phyloP scores from a whole-genome alignment of 2,797 vertebrate genomes.

The Catharus ustulatus region DNA sequence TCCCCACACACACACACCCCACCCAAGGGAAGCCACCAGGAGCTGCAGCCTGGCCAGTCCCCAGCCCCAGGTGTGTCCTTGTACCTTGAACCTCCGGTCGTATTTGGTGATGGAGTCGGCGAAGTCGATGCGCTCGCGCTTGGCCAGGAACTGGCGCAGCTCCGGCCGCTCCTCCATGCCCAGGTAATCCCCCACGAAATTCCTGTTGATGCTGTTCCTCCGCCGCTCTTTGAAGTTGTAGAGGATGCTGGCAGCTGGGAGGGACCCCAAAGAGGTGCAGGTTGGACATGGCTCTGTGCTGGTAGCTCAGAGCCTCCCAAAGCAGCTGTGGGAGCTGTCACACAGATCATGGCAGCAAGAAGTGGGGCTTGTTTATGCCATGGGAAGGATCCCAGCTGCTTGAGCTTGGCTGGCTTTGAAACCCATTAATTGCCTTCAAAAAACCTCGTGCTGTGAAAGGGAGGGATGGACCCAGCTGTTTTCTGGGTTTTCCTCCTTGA shows the following conservation, averaged over 20 bases:
- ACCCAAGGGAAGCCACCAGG: background rate
- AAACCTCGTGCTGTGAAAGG: background rate
- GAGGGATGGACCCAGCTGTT: background rate
- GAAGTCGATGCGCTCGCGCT: conserved; percentile 91
- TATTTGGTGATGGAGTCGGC: conserved; percentile 93
- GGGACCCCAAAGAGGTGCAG: accelerated
- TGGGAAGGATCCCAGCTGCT: background rate
- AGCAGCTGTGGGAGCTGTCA: accelerated
- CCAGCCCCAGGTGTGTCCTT: background rate
- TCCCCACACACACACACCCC: accelerated
- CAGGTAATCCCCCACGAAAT: conserved; percentile 96
- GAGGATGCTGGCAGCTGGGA: conserved; percentile 91
- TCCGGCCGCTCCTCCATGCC: conserved; percentile 94
- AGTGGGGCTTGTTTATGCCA: background rate
- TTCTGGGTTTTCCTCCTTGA: background rate
- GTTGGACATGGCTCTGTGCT: background rate
- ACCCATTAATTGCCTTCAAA: background rate
- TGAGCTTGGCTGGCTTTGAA: background rate
- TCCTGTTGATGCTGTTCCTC: conserved; percentile 96
- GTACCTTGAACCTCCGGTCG: conserved; percentile 96
- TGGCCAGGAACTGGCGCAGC: conserved; percentile 91
- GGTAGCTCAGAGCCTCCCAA: background rate
- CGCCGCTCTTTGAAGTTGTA: conserved; percentile 93
- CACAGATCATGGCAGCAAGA: accelerated
- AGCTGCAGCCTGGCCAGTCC: background rate